A percentile compares a stretch with the other conserved stretches of the same genome.
phyloP scores from a whole-genome alignment of 2,888 invertebrate genomes.

The Sesia apiformis region DNA sequence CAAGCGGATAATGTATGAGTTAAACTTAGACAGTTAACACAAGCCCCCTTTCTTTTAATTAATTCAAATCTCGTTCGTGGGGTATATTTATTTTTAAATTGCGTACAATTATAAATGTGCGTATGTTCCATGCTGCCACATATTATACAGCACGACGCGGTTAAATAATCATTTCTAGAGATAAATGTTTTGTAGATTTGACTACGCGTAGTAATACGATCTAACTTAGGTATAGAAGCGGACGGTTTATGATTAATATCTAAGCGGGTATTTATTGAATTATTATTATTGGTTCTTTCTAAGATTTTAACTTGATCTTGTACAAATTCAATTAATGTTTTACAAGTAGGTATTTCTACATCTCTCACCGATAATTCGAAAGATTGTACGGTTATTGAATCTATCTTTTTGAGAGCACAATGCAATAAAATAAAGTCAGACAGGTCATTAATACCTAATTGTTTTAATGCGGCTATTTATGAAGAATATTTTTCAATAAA shows the following conservation, averaged over 20 bases:
- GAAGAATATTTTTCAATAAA: background rate
- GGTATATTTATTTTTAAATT: no score
- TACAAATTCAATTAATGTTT: background rate
- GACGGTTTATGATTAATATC: background rate
- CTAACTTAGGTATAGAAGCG: background rate
- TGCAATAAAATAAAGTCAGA: background rate
- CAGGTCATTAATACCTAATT: background rate
- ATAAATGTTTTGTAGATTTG: background rate
- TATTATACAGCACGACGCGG: background rate
- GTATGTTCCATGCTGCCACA: background rate
- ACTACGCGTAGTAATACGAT: background rate
- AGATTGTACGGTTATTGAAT: background rate
- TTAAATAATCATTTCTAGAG: background rate
- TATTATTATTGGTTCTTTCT: background rate
- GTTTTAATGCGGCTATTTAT: background rate
- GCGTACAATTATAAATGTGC: background rate
- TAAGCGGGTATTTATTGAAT: background rate
- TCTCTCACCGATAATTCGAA: background rate
- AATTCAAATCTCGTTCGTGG: no score
- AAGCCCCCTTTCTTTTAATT: no score
- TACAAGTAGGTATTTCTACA: background rate
- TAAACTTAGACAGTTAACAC: no score
- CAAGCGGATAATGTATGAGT: background rate
- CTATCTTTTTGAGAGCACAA: background rate
- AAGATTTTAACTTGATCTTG: background rate